A percentile compares a stretch with the other conserved stretches of the same genome.
phyloP scores from a whole-genome alignment of 1,140 invertebrate genomes.

The Drosophila ohnishii region DNA sequence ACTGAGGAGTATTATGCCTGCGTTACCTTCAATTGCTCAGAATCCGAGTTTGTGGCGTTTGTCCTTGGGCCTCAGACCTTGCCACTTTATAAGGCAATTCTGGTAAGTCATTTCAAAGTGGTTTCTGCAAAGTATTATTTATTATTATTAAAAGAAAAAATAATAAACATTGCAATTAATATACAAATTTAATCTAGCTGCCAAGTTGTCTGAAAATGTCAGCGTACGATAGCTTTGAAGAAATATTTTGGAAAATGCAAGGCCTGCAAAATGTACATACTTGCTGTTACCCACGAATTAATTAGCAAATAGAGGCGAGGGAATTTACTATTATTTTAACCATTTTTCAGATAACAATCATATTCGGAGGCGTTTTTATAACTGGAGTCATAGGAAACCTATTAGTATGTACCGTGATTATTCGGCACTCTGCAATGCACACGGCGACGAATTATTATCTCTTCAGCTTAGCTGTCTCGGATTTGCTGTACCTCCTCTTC shows the following conservation, averaged over 20 bases:
- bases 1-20: conserved; percentile 48
- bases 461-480: conserved; percentile 92
- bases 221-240: not conserved
- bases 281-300: too few relatives aligned
- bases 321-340: not conserved
- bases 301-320: not conserved
- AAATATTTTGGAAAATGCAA: not conserved
- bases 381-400: conserved; percentile 94
- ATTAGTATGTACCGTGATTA: conserved; percentile 94
- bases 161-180: too few relatives aligned
- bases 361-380: conserved; percentile 92
- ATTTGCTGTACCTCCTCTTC: conserved; percentile 89
- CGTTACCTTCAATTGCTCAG: conserved; percentile 84
- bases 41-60: conserved; percentile 84
- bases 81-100: conserved; percentile 83
- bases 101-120: conserved; percentile 52
- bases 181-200: too few relatives aligned
- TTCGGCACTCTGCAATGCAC: conserved; percentile 91
- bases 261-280: not conserved
- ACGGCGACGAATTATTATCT: conserved; percentile 96
- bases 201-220: too few relatives aligned
- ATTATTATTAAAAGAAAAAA: not conserved
- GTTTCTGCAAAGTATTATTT: too few relatives aligned
- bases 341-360: conserved; percentile 86
- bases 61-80: conserved; percentile 84